Conservation (phyloP, 2,888 invertebrate genomes). For the Galerucella nymphaeae region DNA sequence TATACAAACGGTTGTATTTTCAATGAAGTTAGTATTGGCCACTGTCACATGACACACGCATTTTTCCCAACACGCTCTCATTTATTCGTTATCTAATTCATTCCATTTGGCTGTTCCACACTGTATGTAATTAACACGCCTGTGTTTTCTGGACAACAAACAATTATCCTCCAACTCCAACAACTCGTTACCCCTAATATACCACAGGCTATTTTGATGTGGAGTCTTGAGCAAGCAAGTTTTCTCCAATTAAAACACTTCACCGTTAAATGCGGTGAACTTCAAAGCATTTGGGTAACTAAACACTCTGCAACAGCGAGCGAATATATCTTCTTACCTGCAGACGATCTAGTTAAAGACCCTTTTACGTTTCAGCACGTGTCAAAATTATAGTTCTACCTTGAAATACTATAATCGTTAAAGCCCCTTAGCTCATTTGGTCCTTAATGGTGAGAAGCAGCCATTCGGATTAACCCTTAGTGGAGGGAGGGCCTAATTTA, state of each 20-base stretch:
- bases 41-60: too few relatives aligned
- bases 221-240: neutral
- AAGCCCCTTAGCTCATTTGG: constrained; percentile 27
- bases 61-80: too few relatives aligned
- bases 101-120: too few relatives aligned
- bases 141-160: too few relatives aligned
- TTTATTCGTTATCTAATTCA: too few relatives aligned
- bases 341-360: constrained; percentile 19
- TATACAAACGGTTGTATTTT: too few relatives aligned
- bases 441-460: constrained; percentile 29
- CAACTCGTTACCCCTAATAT: neutral
- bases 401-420: constrained; percentile 26
- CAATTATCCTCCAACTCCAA: neutral
- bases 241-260: neutral
- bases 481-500: constrained; percentile 19
- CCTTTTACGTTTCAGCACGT: constrained; percentile 26
- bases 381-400: constrained; percentile 27
- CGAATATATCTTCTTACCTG: constrained; percentile 20
- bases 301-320: constrained; percentile 6
- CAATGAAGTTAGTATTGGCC: too few relatives aligned
- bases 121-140: too few relatives aligned
- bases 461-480: constrained; percentile 28
- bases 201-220: neutral
- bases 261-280: neutral
- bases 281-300: constrained; percentile 9